Percentiles rank a stretch among this genome's conserved stretches.
These are phyloP conservation scores for Nebria ingens DNA, from an alignment of 1,140 invertebrate genomes.

Conservation along the genomic window DNA sequence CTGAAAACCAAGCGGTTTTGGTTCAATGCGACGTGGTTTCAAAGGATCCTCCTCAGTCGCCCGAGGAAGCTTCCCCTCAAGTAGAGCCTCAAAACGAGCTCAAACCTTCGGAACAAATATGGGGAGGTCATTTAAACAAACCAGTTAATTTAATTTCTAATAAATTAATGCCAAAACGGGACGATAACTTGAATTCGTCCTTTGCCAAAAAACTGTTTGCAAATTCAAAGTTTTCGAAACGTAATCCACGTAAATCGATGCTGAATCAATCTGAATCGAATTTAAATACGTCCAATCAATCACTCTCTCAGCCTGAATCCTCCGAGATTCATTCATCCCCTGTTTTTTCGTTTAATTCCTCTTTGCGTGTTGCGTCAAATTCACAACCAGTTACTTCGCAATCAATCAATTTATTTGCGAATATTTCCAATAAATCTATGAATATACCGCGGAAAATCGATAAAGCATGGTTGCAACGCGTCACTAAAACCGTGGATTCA, in stretches of 20 bases:
- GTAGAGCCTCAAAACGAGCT: neutral
- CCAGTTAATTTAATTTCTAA: conserved; percentile 18
- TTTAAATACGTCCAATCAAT: conserved; percentile 13
- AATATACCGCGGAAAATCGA: conserved; percentile 23
- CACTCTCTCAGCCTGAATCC: neutral
- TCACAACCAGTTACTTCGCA: conserved; percentile 23
- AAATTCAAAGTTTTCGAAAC: conserved; percentile 52
- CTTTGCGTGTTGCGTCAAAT: conserved; percentile 22
- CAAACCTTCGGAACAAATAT: conserved; percentile 42
- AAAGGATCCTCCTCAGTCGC: too few relatives aligned
- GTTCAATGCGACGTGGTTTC: too few relatives aligned
- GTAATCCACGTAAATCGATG: conserved; percentile 63
- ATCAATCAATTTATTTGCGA: conserved; percentile 35
- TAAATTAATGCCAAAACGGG: conserved; percentile 20
- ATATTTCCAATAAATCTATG: conserved; percentile 23
- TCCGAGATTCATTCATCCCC: too few relatives aligned
- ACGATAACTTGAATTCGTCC: conserved; percentile 31
- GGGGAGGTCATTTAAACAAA: conserved; percentile 45
- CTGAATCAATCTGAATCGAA: conserved; percentile 21
- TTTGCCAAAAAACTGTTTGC: conserved; percentile 62
- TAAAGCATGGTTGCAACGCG: conserved; percentile 29
- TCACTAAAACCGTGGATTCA: conserved; percentile 19
- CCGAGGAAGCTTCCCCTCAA: too few relatives aligned
- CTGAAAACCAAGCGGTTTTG: too few relatives aligned
- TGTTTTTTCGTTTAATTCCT: conserved; percentile 26